phyloP scores from a whole-genome alignment of 2,797 vertebrate genomes.

The Bradypus variegatus region DNA sequence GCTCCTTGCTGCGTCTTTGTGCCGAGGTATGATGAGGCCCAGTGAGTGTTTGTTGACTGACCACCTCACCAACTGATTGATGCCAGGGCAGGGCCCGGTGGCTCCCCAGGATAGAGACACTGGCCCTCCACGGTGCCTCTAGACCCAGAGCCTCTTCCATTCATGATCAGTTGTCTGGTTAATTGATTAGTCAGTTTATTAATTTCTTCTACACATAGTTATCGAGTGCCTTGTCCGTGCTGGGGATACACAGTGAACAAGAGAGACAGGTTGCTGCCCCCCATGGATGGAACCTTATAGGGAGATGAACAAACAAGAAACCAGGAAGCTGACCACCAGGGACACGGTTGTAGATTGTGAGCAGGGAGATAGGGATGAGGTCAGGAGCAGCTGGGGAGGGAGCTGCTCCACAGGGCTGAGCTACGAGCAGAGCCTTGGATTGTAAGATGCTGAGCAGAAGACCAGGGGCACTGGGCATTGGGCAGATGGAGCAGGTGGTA shows the following conservation, averaged over 20 bases:
- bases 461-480: neutral
- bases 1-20: neutral
- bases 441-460: accelerated
- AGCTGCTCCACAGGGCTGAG: no score
- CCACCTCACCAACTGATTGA: neutral
- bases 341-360: neutral
- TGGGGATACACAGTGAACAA: neutral
- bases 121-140: neutral
- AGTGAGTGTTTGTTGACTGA: neutral
- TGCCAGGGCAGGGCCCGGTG: neutral
- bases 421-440: neutral
- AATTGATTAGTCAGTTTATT: neutral
- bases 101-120: neutral
- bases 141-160: neutral
- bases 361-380: accelerated
- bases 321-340: no score
- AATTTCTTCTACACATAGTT: neutral
- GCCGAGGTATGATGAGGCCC: neutral
- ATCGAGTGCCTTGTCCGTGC: neutral
- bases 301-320: neutral
- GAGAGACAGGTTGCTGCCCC: neutral
- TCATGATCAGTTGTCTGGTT: neutral
- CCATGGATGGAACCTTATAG: neutral
- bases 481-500: neutral
- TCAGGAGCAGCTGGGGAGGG: neutral